Percentiles rank a stretch among this genome's conserved stretches.
These are phyloP conservation scores for Drosophila erecta DNA, from an alignment of 1,140 invertebrate genomes.

Conservation along the genomic window DNA sequence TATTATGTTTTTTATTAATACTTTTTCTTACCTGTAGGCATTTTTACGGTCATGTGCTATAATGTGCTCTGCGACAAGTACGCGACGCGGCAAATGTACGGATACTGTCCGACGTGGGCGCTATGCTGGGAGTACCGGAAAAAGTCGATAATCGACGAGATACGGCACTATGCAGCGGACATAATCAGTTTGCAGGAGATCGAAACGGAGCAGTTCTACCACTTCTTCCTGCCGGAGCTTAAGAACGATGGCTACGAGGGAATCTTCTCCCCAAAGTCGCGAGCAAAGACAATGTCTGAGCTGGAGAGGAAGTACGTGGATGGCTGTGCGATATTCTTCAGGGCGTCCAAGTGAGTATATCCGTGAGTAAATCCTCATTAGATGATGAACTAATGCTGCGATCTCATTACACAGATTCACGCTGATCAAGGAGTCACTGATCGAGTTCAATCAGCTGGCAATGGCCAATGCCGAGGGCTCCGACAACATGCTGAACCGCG, in stretches of 20 bases:
- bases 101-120: conserved; percentile 98
- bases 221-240: conserved; percentile 97
- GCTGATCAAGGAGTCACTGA: conserved; percentile 96
- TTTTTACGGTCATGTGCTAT: conserved; percentile 99
- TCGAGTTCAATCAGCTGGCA: conserved; percentile 99
- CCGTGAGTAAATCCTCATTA: neutral
- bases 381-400: neutral
- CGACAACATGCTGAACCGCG: conserved; percentile 99
- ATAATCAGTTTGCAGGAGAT: conserved; percentile 99
- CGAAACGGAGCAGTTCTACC: conserved; percentile 99
- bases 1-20: neutral
- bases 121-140: conserved; percentile 99
- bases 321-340: conserved; percentile 99
- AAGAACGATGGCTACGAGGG: conserved; percentile 97
- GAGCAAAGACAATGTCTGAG: conserved; percentile 99
- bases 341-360: conserved; percentile 93
- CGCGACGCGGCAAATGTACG: conserved; percentile 98
- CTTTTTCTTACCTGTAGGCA: conserved; percentile 87
- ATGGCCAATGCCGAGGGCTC: conserved; percentile 99
- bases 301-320: conserved; percentile 98
- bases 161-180: conserved; percentile 97
- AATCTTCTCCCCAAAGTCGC: conserved; percentile 99
- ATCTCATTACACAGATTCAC: conserved; percentile 90
- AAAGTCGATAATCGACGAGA: conserved; percentile 98
- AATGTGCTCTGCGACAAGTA: conserved; percentile 99